Evolutionary conservation across 2,797 vertebrate species (phyloP).

Genomic region (Naso thynnoides): DNA sequence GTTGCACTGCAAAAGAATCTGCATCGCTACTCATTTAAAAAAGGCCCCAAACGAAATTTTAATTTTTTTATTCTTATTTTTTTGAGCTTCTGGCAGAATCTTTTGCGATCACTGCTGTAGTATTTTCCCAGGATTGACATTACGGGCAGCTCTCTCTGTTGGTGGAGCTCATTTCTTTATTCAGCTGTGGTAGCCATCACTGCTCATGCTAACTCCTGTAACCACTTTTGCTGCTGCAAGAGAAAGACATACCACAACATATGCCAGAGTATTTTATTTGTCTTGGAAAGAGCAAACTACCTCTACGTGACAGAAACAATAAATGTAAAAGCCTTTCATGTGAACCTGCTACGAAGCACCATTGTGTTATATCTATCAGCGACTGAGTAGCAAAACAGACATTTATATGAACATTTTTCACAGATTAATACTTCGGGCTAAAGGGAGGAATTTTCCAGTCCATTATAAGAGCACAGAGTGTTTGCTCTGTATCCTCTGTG

Average conservation of each 20-base stretch:
- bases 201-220: conserved; percentile 1
- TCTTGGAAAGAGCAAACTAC: conserved; percentile 22
- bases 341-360: conserved; percentile 31
- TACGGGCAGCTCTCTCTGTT: conserved; percentile 8
- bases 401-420: conserved; percentile 46
- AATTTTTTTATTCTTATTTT: conserved; percentile 7
- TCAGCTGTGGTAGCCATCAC: conserved; percentile 6
- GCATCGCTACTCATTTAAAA: conserved; percentile 25
- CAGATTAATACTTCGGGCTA: conserved; percentile 36
- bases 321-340: conserved; percentile 45
- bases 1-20: conserved; percentile 35
- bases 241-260: conserved; percentile 12
- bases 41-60: conserved; percentile 31
- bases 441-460: conserved; percentile 57
- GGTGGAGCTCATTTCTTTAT: conserved; percentile 26
- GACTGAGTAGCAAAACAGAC: conserved; percentile 29
- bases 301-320: conserved; percentile 48
- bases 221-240: conserved; percentile 3
- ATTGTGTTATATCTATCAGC: conserved; percentile 56
- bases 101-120: conserved; percentile 36
- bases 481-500: conserved; percentile 56
- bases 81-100: conserved; percentile 22
- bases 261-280: conserved; percentile 10
- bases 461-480: conserved; percentile 37
- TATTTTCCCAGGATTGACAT: conserved; percentile 48